These are phyloP conservation scores for Julus scandinavius DNA, from an alignment of 2,888 invertebrate species.

Conservation along the genomic window DNA sequence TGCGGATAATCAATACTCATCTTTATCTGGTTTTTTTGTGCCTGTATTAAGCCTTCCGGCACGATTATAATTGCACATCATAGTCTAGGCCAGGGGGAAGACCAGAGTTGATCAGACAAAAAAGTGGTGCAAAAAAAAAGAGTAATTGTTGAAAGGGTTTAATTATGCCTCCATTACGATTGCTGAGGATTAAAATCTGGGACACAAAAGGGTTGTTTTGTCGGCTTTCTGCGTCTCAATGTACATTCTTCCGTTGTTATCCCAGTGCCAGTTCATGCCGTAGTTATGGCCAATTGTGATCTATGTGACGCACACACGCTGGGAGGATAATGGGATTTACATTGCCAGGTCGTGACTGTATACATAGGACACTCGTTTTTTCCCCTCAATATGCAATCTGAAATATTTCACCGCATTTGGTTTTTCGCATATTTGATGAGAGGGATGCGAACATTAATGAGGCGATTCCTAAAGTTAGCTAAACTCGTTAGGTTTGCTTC, in stretches of 20 bases:
- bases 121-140: not conserved
- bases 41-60: not conserved
- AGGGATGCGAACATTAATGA: not conserved
- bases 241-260: constrained; percentile 7
- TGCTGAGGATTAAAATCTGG: not conserved
- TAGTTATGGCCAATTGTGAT: not conserved
- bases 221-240: not conserved
- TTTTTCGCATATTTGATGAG: not conserved
- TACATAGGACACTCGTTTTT: too few relatives aligned
- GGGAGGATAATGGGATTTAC: constrained; percentile 17
- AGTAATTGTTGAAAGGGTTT: not conserved
- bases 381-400: too few relatives aligned
- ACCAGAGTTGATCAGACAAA: not conserved
- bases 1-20: constrained; percentile 19
- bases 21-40: not conserved
- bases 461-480: not conserved
- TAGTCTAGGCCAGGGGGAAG: not conserved
- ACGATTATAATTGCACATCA: not conserved
- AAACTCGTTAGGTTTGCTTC: not conserved
- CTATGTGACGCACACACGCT: constrained; percentile 23
- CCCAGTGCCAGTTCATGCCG: not conserved
- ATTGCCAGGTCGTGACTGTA: not conserved
- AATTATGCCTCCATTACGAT: not conserved
- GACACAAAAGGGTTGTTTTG: not conserved
- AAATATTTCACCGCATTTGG: not conserved